Base-by-base conservation (phyloP, 2,888 invertebrate species). In the Spodoptera littoralis region DNA sequence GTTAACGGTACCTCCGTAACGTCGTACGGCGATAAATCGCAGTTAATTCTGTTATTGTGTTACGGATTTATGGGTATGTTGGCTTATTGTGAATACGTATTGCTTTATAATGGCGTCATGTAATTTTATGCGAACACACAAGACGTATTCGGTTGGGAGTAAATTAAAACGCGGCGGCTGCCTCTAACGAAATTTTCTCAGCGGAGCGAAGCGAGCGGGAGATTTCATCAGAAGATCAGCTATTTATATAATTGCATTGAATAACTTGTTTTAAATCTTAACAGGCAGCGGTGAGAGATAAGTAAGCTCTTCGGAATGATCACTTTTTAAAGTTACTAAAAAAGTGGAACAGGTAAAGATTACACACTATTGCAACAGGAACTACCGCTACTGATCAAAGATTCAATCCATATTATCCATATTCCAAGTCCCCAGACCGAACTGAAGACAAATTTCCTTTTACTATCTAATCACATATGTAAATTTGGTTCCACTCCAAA, bases 11-110 rank as follows among this genome's bases (percentile, higher is more conserved):
- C 82, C 85, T 80, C 82, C 73, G 87, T 84, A 84, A 89, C 84
- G 87, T 87, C 87, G 86, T 84, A 83, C 84, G 66, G 54, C 79
- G 86, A 91, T 92, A 92, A 93, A 92, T 92, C 90, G 90, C 83
- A 82, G 90, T 90, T 92, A 91, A 92, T 92, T 91, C 87, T 87
- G 88, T 90, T 90, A 92, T 91, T 90, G 88, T 89, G 84, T 84
- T 84, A 80, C 80, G 84, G 86, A 90, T 88, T 89, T 87, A 89
- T 86, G 80, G 70, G 81, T 84, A 86, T 84, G 85, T 82, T 81
- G 74, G 80, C 82, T 84, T 85, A 83, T 84, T 86, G 77, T 80
- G 81, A 86, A 83, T 83, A 78, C 60, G 69, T 79, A 82, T 83
- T 73, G 71, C 76, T 77, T 75, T 76, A 72, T 80, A 81, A 80